Conservation (phyloP, 2,888 invertebrate species). For the Callyntrura sp. region DNA sequence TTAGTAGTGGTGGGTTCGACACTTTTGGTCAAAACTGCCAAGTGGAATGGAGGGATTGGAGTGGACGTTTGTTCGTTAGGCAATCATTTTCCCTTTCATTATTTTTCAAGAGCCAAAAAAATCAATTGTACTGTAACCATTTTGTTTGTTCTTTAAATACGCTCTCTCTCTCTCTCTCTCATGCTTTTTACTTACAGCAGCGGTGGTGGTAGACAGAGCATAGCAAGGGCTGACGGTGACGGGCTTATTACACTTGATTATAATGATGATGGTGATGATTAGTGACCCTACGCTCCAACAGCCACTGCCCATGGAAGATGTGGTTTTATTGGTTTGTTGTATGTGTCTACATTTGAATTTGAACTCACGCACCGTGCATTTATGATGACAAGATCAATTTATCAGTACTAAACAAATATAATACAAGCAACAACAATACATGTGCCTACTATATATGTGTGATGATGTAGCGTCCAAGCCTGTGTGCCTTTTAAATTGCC, state of each 20-base stretch:
- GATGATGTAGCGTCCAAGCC: neutral
- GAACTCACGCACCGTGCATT: neutral
- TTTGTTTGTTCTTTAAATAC: constrained; percentile 53
- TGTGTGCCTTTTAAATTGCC: neutral
- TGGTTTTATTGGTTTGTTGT: constrained; percentile 28
- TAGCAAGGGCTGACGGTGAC: neutral
- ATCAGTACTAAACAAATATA: constrained; percentile 5
- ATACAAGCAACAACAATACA: constrained; percentile 4
- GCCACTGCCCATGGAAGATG: neutral
- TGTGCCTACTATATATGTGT: neutral
- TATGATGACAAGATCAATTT: constrained; percentile 40
- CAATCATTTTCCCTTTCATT: constrained; percentile 58
- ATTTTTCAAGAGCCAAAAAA: constrained; percentile 53
- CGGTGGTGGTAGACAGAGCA: too few species aligned
- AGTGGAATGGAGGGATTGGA: constrained; percentile 28
- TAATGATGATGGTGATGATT: neutral
- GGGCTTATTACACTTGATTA: neutral
- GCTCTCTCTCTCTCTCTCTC: neutral
- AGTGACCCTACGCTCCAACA: constrained; percentile 7
- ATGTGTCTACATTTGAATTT: neutral
- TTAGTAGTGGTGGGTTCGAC: constrained; percentile 35
- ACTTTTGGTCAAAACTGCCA: constrained; percentile 58
- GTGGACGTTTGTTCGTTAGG: constrained; percentile 35
- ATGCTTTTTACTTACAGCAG: neutral
- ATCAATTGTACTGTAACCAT: constrained; percentile 43